phyloP scores from a whole-genome alignment of 2,888 invertebrate genomes.

The Marasmarcha lunaedactyla region DNA sequence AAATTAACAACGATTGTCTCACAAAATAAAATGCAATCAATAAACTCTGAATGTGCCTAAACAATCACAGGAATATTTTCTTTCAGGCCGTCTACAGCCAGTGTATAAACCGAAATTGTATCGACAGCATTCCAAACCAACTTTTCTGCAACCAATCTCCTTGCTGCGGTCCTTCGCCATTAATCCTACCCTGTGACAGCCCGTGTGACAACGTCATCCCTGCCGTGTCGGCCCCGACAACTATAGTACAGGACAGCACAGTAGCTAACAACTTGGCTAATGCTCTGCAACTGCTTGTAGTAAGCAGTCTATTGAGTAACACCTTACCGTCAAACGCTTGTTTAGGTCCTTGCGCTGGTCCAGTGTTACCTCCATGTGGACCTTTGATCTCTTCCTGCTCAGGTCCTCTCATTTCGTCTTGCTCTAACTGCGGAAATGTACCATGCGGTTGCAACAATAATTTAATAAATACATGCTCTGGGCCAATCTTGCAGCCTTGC shows the following conservation, averaged over 20 bases:
- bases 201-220: conserved; percentile 11
- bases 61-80: too few species aligned
- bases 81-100: conserved; percentile 29
- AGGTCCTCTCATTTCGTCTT: too few species aligned
- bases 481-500: background rate
- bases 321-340: conserved; percentile 24
- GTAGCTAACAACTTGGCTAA: conserved; percentile 50
- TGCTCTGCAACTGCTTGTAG: conserved; percentile 43
- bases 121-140: conserved; percentile 7
- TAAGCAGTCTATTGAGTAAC: conserved; percentile 42
- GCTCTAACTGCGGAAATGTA: too few species aligned
- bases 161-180: conserved; percentile 17
- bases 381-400: too few species aligned
- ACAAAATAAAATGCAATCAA: too few species aligned
- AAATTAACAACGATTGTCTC: too few species aligned
- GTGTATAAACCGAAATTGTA: conserved; percentile 26
- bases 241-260: conserved; percentile 41
- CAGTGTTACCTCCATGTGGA: background rate
- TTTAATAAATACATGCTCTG: background rate
- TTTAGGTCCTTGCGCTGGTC: background rate
- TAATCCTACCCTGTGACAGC: conserved; percentile 12
- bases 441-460: too few species aligned
- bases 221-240: conserved; percentile 20
- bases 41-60: too few species aligned
- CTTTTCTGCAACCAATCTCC: conserved; percentile 2